Conservation (phyloP, 2,113 vertebrate species). For the Sceloporus undulatus region DNA sequence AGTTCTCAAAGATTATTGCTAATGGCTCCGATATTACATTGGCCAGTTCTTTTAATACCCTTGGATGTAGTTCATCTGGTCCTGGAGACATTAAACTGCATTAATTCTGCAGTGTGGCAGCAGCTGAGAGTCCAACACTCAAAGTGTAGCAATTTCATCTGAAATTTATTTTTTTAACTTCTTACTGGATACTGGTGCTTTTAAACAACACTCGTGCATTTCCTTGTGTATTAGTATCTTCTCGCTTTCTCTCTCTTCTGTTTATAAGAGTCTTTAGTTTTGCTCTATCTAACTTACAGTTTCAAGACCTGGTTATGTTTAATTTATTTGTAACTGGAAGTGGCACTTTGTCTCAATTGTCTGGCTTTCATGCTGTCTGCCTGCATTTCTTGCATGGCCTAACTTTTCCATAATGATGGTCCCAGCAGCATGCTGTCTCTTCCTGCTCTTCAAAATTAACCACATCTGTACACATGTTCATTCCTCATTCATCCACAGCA, state of each 20-base stretch:
- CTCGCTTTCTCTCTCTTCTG: neutral
- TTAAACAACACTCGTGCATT: neutral
- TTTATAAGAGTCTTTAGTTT: neutral
- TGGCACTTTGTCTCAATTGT: neutral
- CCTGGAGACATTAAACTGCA: no score
- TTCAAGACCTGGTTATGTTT: neutral
- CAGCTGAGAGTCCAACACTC: neutral
- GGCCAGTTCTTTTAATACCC: no score
- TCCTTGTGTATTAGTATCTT: neutral
- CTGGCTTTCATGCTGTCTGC: slow-evolving; percentile 43
- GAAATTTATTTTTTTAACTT: neutral
- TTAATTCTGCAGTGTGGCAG: no score
- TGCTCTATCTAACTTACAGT: neutral
- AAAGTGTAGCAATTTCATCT: neutral
- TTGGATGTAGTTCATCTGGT: no score
- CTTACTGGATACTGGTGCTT: neutral
- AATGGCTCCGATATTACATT: no score
- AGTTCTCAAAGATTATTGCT: no score
- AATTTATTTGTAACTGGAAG: slow-evolving; percentile 64
- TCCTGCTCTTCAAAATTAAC: slow-evolving; percentile 33
- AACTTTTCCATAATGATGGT: slow-evolving; percentile 49
- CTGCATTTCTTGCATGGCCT: slow-evolving; percentile 45
- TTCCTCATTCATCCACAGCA: slow-evolving; percentile 18
- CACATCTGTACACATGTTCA: neutral
- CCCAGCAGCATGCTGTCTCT: slow-evolving; percentile 35